Conservation (phyloP, 2,797 vertebrate genomes). For the Catharus ustulatus region DNA sequence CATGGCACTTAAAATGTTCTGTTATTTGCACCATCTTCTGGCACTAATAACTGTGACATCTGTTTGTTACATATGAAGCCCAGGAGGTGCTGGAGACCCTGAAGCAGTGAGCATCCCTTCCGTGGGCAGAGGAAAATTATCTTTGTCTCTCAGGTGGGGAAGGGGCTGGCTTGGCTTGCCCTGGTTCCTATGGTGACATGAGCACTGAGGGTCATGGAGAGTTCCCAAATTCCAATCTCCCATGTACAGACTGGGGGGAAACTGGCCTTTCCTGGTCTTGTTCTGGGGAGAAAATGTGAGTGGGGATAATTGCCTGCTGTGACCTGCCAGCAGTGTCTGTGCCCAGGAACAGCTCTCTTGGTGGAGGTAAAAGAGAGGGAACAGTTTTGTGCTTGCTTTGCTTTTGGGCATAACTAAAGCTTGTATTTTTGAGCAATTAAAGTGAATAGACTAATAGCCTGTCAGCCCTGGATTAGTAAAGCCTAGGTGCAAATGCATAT, state of each 20-base stretch:
- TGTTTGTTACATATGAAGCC: conserved; percentile 9
- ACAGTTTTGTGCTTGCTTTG: background rate
- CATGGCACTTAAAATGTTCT: background rate
- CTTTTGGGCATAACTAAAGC: background rate
- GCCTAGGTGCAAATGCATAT: background rate
- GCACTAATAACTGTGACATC: conserved; percentile 12
- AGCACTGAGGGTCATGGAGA: background rate
- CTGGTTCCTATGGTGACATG: background rate
- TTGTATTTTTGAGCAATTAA: background rate
- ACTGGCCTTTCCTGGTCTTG: background rate
- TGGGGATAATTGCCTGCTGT: background rate
- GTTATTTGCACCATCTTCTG: background rate
- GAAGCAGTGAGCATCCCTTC: background rate
- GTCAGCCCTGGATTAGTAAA: background rate
- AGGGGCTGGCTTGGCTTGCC: background rate
- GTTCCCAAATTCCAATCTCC: background rate
- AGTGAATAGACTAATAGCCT: background rate
- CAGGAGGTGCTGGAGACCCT: background rate
- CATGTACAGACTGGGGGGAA: background rate
- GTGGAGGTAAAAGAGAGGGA: background rate
- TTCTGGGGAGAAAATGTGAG: background rate
- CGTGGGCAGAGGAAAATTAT: background rate
- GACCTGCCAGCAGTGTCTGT: background rate
- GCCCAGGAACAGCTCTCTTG: background rate
- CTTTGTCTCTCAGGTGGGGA: background rate